A percentile compares a stretch with the other conserved stretches of the same genome.
phyloP scores from a whole-genome alignment of 2,888 invertebrate species.

The Lydus trimaculatus region DNA sequence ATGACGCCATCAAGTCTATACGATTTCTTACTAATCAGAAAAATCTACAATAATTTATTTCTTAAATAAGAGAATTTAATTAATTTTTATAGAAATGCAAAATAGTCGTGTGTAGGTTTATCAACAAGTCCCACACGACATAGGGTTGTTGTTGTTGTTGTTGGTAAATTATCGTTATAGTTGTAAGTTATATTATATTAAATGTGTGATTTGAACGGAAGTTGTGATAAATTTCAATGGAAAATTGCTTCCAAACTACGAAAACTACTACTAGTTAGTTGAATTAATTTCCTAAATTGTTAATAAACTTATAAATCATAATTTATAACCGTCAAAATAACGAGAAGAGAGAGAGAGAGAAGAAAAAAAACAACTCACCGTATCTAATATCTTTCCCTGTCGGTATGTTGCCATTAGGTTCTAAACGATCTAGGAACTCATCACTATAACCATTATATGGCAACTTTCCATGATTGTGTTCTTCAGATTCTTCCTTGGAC shows the following conservation, averaged over 20 bases:
- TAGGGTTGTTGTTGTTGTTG: background rate
- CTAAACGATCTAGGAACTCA: slow-evolving; percentile 91
- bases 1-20: background rate
- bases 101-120: no score
- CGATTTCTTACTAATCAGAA: background rate
- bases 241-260: background rate
- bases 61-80: background rate
- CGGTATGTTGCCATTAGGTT: slow-evolving; percentile 93
- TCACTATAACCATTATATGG: slow-evolving; percentile 94
- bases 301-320: background rate
- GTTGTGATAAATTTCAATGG: slow-evolving; percentile 3
- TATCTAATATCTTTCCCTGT: slow-evolving; percentile 82
- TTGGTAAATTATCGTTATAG: background rate
- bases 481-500: slow-evolving; percentile 90
- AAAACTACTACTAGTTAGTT: background rate
- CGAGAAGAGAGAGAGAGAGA: background rate
- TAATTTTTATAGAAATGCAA: no score
- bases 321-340: background rate
- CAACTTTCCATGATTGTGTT: slow-evolving; percentile 71
- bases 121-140: no score
- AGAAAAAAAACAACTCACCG: slow-evolving; percentile 61
- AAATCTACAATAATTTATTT: background rate
- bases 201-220: background rate
- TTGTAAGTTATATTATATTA: background rate
- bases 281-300: background rate